Percentiles rank a stretch among this genome's conserved stretches.
phyloP scores from a whole-genome alignment of 2,888 invertebrate genomes.

The Orchestes rusci region DNA sequence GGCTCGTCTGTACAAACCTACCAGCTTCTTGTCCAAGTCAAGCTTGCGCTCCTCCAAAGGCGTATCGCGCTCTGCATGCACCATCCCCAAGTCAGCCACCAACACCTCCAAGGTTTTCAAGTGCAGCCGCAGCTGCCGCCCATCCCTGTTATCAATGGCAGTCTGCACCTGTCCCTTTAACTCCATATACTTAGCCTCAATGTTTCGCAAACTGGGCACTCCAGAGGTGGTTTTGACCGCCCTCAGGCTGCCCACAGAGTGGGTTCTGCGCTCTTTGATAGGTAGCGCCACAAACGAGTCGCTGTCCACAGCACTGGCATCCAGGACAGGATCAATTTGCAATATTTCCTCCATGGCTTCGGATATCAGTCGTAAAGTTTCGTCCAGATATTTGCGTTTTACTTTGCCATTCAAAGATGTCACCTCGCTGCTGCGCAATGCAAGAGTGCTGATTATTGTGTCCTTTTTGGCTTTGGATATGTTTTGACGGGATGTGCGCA shows the following conservation, averaged over 20 bases:
- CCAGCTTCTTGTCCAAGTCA: slow-evolving; percentile 23
- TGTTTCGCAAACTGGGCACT: slow-evolving; percentile 26
- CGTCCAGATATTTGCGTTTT: slow-evolving; percentile 26
- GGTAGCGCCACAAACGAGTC: slow-evolving; percentile 26
- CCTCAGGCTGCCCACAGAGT: slow-evolving; percentile 9
- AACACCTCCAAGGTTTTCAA: slow-evolving; percentile 27
- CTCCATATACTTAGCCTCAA: slow-evolving; percentile 27
- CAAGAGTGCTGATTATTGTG: slow-evolving; percentile 21
- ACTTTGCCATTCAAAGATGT: slow-evolving; percentile 25
- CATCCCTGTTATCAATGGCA: slow-evolving; percentile 29
- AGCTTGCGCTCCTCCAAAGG: slow-evolving; percentile 26
- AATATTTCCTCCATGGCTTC: slow-evolving; percentile 28
- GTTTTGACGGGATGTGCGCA: slow-evolving; percentile 21
- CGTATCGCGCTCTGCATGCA: slow-evolving; percentile 21
- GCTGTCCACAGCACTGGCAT: slow-evolving; percentile 27
- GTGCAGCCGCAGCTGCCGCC: slow-evolving; percentile 26
- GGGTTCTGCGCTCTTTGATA: slow-evolving; percentile 15
- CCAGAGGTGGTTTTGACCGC: background rate
- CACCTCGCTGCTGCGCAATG: slow-evolving; percentile 25
- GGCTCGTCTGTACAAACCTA: slow-evolving; percentile 24
- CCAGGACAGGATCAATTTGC: slow-evolving; percentile 19
- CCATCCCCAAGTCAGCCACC: slow-evolving; percentile 29
- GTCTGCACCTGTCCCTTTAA: slow-evolving; percentile 26
- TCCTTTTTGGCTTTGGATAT: slow-evolving; percentile 23
- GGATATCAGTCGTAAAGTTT: slow-evolving; percentile 27